phyloP scores from a whole-genome alignment of 2,113 vertebrate genomes.

The Aix galericulata region DNA sequence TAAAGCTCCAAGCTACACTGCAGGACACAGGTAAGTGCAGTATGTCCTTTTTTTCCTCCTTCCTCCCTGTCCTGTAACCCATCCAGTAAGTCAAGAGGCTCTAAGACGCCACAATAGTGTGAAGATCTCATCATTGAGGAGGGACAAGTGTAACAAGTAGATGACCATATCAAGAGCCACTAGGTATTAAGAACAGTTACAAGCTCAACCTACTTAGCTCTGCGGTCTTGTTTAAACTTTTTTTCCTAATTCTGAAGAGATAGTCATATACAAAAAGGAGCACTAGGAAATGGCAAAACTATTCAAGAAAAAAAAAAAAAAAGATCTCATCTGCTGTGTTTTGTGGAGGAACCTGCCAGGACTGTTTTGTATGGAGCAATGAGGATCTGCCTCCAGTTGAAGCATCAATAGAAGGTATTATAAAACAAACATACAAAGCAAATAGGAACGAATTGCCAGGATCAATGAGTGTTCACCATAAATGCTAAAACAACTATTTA shows the following conservation, averaged over 20 bases:
- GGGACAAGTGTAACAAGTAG: fast-evolving
- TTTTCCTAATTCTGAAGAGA: neutral
- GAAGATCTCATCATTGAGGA: neutral
- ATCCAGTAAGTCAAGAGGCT: fast-evolving
- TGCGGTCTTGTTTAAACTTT: neutral
- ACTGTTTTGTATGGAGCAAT: neutral
- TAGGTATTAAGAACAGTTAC: neutral
- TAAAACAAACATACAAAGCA: neutral
- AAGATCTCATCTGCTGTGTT: neutral
- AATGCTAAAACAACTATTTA: neutral
- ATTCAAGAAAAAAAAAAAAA: neutral
- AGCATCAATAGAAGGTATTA: neutral
- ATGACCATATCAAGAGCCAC: neutral
- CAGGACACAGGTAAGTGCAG: neutral
- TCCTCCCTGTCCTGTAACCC: neutral
- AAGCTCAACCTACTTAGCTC: neutral
- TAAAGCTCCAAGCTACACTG: neutral
- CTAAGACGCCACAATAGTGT: too few species aligned
- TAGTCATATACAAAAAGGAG: neutral
- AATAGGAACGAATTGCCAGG: neutral
- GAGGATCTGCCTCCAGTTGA: neutral
- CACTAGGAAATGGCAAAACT: neutral
- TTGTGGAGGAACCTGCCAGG: neutral
- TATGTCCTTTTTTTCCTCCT: neutral
- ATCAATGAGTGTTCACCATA: neutral